A percentile compares a stretch with the other conserved stretches of the same genome.
Evolutionary conservation across 2,797 vertebrate species (phyloP).

Genomic region (Sphenopsis melanotis): DNA sequence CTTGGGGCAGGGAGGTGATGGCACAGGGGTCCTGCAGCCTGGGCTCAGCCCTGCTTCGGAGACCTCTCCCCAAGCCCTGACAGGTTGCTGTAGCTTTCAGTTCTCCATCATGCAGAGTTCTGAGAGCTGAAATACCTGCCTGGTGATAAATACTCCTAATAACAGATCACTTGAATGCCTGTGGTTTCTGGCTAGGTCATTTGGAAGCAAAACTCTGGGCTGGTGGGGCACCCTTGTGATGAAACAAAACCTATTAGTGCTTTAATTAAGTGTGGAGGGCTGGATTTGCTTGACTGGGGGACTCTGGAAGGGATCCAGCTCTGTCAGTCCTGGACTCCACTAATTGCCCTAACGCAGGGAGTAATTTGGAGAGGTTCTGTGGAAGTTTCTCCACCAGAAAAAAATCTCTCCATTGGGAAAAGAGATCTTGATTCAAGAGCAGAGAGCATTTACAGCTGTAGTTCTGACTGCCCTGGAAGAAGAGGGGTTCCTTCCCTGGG

Average conservation of each 20-base stretch:
- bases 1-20: background rate
- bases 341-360: background rate
- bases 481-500: background rate
- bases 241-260: background rate
- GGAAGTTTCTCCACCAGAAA: background rate
- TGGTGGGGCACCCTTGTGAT: background rate
- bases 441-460: background rate
- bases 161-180: background rate
- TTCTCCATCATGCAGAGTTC: background rate
- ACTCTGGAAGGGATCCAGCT: background rate
- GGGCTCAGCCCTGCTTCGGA: background rate
- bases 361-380: background rate
- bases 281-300: background rate
- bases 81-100: background rate
- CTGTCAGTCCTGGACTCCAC: background rate
- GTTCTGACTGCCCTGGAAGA: background rate
- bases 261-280: background rate
- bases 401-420: accelerated
- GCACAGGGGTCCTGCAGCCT: background rate
- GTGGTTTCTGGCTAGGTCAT: background rate
- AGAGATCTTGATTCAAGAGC: background rate
- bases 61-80: background rate
- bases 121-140: background rate
- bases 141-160: background rate
- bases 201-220: background rate